Base-by-base conservation (phyloP, 2,888 invertebrate species). In the Liodrosophila aerea region DNA sequence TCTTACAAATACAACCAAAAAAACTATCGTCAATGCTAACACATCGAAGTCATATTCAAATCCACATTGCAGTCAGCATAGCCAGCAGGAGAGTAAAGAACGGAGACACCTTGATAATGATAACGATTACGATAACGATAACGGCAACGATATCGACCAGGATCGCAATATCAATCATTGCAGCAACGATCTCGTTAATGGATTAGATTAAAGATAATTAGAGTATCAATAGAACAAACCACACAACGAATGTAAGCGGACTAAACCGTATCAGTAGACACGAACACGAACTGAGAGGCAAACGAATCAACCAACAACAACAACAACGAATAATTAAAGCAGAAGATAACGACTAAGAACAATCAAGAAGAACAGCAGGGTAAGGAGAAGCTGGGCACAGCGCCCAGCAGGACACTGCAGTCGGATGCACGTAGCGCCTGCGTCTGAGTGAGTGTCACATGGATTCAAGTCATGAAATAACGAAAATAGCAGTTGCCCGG, bases 1-100 rank as follows among this genome's bases (percentile, higher is more conserved):
- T 78, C 78, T 76, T 61, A 78, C 73, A 83, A 80, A 80, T 80
- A 83, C 71, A 74, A 84, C 78, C 78, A 77, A 84, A 77, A 80
- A 81, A 81, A 81, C 71, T 69, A 81, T 81, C 82, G 81, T 80
- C 74, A 76, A 80, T 43, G 74, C 75, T 64, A 67, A 53, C 34
- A 30, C 73, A 73, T 73, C 73, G 73, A 64, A 73, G 51, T 67
- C 77, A 78, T 82, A 56, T 60, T 71, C 61, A 74, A 53, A 64
- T 22, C 22, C 22, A 22, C 22, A 22, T 22, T 22, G 22, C 72
- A 67, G n/a, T 8, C 22, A 61, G 50, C 34, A 60, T 12, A 33
- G n/a, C 46, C 41, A 36, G 57, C 45, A 59, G 49, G 53, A 63
- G 64, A 70, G 65, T 59, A 29, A 62, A 64, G 40, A 37, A 56